These are phyloP conservation scores for Cacoxenus indagator DNA, from an alignment of 2,888 invertebrate species.

Conservation along the genomic window DNA sequence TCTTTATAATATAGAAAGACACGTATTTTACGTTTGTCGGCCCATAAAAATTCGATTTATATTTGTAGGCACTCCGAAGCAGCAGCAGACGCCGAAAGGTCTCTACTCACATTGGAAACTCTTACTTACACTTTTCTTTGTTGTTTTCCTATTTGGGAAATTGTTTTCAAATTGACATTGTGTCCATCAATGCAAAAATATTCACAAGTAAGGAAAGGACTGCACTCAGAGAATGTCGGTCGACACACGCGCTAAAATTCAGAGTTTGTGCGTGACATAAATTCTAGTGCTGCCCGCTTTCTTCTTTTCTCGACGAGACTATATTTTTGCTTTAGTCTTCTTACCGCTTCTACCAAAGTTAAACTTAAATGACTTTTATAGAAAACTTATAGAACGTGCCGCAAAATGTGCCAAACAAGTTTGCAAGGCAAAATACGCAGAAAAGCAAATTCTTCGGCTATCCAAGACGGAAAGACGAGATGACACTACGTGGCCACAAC, in stretches of 20 bases:
- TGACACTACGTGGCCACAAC: neutral
- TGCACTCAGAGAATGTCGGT: neutral
- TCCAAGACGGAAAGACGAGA: neutral
- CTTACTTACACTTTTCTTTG: constrained; percentile 5
- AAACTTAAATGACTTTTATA: constrained; percentile 22
- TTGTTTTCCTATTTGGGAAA: constrained; percentile 16
- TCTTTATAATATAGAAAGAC: too few species aligned
- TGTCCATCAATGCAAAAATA: constrained; percentile 1
- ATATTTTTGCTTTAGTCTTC: neutral
- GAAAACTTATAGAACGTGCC: constrained; percentile 25
- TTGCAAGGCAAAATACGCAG: neutral
- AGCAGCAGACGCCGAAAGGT: neutral
- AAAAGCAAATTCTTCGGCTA: neutral
- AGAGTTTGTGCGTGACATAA: constrained; percentile 18
- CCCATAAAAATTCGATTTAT: too few species aligned
- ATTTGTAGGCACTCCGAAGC: too few species aligned
- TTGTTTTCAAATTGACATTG: constrained; percentile 29
- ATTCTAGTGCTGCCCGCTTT: neutral
- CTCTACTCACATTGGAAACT: neutral
- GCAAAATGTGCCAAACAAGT: neutral
- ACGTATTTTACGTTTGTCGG: too few species aligned
- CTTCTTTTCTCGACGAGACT: too few species aligned
- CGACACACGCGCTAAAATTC: too few species aligned
- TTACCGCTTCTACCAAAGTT: neutral
- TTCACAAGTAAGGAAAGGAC: neutral